phyloP scores from a whole-genome alignment of 1,140 invertebrate genomes.

The Zaprionus tsacasi region DNA sequence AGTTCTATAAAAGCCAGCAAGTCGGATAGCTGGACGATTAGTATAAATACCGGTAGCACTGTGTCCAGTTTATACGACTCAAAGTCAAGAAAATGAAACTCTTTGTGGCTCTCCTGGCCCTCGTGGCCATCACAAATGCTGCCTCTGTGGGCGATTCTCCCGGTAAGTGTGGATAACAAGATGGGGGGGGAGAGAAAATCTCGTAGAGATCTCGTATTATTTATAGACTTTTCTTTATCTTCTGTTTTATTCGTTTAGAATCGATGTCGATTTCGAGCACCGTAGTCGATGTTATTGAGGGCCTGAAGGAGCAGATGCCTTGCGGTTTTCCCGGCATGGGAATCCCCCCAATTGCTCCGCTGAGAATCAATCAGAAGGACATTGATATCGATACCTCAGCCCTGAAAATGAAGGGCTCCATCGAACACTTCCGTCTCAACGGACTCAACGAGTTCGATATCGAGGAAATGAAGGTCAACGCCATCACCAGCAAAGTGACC shows the following conservation, averaged over 20 bases:
- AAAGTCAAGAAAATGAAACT: constrained; percentile 60
- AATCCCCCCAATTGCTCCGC: constrained; percentile 75
- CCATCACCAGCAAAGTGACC: constrained; percentile 75
- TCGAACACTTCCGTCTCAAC: constrained; percentile 77
- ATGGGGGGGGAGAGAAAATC: too few species aligned
- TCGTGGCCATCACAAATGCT: constrained; percentile 69
- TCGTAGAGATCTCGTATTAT: too few species aligned
- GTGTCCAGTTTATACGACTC: constrained; percentile 67
- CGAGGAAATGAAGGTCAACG: constrained; percentile 77
- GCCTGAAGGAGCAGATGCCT: constrained; percentile 72
- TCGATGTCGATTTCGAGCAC: constrained; percentile 64
- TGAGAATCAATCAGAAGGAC: constrained; percentile 63
- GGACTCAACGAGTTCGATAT: constrained; percentile 79
- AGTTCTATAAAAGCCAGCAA: constrained; percentile 73
- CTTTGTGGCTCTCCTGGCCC: constrained; percentile 65
- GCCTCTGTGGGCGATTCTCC: constrained; percentile 54
- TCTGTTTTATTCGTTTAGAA: constrained; percentile 22
- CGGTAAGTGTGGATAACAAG: constrained; percentile 44
- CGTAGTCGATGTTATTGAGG: constrained; percentile 58
- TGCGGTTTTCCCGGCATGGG: constrained; percentile 74
- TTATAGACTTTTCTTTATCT: not conserved
- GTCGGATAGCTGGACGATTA: constrained; percentile 44
- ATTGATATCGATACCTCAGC: constrained; percentile 62
- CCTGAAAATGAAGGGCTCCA: constrained; percentile 57
- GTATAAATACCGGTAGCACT: constrained; percentile 73